Evolutionary conservation across 2,888 invertebrate genomes (phyloP).

Genomic region (Lasioglossum figueresi): DNA sequence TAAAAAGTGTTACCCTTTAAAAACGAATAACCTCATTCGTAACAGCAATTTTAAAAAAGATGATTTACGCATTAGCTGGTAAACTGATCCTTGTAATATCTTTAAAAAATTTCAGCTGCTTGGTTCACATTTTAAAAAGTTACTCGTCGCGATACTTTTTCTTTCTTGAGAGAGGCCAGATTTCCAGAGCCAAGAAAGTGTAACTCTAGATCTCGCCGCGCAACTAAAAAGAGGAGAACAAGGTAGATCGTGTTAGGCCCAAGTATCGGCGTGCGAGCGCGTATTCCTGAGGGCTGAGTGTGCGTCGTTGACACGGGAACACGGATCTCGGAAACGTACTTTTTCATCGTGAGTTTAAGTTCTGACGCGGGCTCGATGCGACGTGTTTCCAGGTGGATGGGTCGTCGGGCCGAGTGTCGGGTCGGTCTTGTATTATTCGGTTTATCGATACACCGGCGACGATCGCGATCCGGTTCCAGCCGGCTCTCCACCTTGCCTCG

Average conservation of each 20-base stretch:
- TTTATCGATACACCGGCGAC: conserved; percentile 60
- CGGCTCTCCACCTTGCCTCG: conserved; percentile 14
- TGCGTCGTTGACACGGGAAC: conserved; percentile 6
- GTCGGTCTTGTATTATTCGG: conserved; percentile 56
- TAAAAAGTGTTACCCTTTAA: no score
- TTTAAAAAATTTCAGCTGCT: no score
- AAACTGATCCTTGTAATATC: no score
- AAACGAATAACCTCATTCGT: no score
- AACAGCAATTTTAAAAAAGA: no score
- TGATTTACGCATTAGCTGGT: no score
- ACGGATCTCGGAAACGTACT: conserved; percentile 49
- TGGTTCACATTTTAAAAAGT: no score
- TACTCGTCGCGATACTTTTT: neutral
- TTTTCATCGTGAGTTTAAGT: conserved; percentile 39
- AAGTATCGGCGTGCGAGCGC: neutral
- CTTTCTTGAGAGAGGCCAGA: neutral
- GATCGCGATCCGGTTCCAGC: conserved; percentile 47
- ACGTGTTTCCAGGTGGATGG: conserved; percentile 62
- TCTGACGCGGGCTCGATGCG: conserved; percentile 51
- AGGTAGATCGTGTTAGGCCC: neutral
- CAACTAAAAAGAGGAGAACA: neutral
- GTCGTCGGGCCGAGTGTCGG: conserved; percentile 17
- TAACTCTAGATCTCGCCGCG: neutral
- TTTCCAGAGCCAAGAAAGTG: neutral
- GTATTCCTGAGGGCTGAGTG: neutral